Evolutionary conservation across 2,113 vertebrate species (phyloP), one percentile per base, ranked within the genome.

Genomic region (Atlantisia rogersi): DNA sequence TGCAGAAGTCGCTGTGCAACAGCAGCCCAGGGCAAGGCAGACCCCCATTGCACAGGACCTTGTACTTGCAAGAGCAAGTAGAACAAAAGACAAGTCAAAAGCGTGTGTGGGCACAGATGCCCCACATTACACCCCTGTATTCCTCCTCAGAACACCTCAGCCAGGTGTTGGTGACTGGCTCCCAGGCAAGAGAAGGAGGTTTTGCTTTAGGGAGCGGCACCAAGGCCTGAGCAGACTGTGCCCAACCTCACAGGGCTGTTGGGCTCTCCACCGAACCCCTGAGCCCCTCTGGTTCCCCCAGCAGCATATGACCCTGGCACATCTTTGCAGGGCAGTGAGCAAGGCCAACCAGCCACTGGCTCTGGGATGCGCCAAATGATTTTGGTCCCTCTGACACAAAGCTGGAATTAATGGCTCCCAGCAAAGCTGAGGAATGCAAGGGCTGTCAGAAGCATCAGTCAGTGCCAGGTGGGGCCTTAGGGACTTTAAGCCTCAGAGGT

Each of bases 41-140:
- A 95, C 65, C 24, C 26, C 24, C 29, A 10, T 65, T 87, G 93
- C 84, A 85, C 63, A 71, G 55, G 31, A 58, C 50, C 28, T 69
- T 42, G 24, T 28, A 71, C 56, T 39, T 80, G 29, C 26, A 90
- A 58, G 56, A 87, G 29, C 42, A 70, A 82, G 24, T 5, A 82
- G 59, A 88, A 69, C 19, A 82, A 76, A 76, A 80, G 32, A 60
- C 32, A 79, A 94, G 26, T 13, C 15, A 76, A 69, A 81, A 78
- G 53, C 4, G 9, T 10, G 9, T 10, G 19, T 40, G 40, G 22
- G 73, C 8, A 56, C 20, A 42, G 24, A 50, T 42, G 16, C 3
- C 63, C 29, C 52, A 44, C 0, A 2, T 74, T 29, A 44, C 40
- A 82, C 68, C 25, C 59, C 26, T 37, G 20, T 16, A 22, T 65